These are phyloP conservation scores for Metaphire vulgaris DNA, from an alignment of 1,140 invertebrate genomes.

Conservation along the genomic window DNA sequence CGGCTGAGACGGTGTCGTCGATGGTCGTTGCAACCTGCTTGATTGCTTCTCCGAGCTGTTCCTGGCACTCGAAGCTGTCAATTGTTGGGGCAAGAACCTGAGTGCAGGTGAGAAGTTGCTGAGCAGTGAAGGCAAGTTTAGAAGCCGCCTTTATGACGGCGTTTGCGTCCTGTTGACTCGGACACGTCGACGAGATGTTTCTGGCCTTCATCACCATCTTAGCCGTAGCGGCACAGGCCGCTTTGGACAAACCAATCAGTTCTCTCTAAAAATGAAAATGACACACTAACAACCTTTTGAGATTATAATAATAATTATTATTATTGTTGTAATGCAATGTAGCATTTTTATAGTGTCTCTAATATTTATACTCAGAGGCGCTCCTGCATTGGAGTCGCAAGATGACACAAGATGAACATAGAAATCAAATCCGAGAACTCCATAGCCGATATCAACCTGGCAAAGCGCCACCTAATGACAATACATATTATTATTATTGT, in stretches of 20 bases:
- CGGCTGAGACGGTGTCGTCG: slow-evolving; percentile 80
- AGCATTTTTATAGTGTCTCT: no score
- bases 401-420: no score
- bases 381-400: no score
- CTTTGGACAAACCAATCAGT: slow-evolving; percentile 49
- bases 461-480: no score
- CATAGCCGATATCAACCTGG: no score
- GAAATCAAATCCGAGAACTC: no score
- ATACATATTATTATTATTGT: no score
- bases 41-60: slow-evolving; percentile 84
- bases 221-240: slow-evolving; percentile 51
- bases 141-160: slow-evolving; percentile 88
- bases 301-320: slow-evolving; percentile 45
- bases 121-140: slow-evolving; percentile 91
- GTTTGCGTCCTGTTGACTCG: slow-evolving; percentile 55
- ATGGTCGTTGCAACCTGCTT: slow-evolving; percentile 87
- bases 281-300: background rate
- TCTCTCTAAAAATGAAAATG: slow-evolving; percentile 38
- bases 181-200: slow-evolving; percentile 61
- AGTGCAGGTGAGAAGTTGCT: slow-evolving; percentile 92
- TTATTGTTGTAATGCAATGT: no score
- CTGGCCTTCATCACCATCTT: slow-evolving; percentile 53
- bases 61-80: slow-evolving; percentile 82
- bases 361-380: no score
- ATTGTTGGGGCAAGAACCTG: slow-evolving; percentile 73